These are phyloP conservation scores for Decapterus maruadsi DNA, from an alignment of 2,797 vertebrate species.

Conservation along the genomic window DNA sequence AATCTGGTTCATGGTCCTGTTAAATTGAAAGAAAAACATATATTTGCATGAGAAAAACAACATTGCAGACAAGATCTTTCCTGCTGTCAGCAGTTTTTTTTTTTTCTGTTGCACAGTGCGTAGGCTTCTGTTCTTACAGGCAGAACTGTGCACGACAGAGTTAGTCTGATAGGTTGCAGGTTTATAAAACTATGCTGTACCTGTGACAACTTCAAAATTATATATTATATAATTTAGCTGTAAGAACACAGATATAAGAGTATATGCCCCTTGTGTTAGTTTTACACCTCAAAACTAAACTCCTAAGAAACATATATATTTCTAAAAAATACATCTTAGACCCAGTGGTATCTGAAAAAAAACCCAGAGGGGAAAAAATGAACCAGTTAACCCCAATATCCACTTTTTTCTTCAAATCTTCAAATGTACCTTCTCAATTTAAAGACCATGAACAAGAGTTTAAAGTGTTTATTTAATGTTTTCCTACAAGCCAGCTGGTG, in stretches of 20 bases:
- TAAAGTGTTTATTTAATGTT: not conserved
- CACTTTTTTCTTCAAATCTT: not conserved
- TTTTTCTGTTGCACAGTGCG: not conserved
- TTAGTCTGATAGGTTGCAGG: not conserved
- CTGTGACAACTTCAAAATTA: not conserved
- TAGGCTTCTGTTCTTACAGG: not conserved
- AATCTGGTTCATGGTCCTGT: constrained; percentile 3
- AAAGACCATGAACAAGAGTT: not conserved
- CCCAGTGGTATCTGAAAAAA: not conserved
- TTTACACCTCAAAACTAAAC: not conserved
- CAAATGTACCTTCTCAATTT: too few relatives aligned
- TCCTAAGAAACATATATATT: not conserved
- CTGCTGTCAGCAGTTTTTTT: not conserved
- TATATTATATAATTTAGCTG: not conserved
- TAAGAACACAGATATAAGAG: not conserved
- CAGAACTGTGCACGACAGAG: not conserved
- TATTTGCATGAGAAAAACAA: constrained; percentile 5
- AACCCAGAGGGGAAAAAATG: not conserved
- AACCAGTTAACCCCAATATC: not conserved
- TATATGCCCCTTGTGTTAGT: not conserved
- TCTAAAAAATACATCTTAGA: not conserved
- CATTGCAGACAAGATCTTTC: not conserved
- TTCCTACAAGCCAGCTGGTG: too few relatives aligned
- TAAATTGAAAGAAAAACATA: constrained; percentile 12
- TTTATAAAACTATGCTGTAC: not conserved